Evolutionary conservation across 2,797 vertebrate species (phyloP).

Genomic region (Eulemur rubriventer): DNA sequence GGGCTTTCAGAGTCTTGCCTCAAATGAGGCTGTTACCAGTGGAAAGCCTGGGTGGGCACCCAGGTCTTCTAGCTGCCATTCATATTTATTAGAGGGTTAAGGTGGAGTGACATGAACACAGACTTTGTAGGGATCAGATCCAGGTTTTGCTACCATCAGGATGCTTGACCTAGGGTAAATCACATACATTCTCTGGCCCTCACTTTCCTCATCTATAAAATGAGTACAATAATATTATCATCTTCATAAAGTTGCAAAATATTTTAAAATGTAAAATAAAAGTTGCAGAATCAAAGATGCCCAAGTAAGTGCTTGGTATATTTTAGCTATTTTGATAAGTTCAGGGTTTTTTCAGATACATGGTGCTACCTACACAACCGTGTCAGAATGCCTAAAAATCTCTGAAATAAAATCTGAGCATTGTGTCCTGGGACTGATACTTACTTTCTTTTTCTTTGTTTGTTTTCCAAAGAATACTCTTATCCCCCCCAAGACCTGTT

Average conservation of each 20-base stretch:
- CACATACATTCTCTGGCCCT: conserved; percentile 6
- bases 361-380: not conserved
- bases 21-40: not conserved
- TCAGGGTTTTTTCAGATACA: not conserved
- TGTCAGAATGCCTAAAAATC: not conserved
- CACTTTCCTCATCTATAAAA: not conserved
- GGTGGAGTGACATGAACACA: not conserved
- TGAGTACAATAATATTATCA: not conserved
- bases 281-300: not conserved
- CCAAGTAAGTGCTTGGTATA: not conserved
- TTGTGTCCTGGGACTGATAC: not conserved
- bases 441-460: not conserved
- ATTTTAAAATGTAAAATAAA: not conserved
- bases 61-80: not conserved
- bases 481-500: not conserved
- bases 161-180: conserved; percentile 14
- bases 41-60: not conserved
- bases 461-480: not conserved
- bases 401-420: not conserved
- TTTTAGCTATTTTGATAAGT: not conserved
- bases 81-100: not conserved
- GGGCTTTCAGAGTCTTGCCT: not conserved
- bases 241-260: not conserved
- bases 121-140: not conserved
- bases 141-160: conserved; percentile 5